Percentiles rank a stretch among this genome's conserved stretches.
phyloP scores from a whole-genome alignment of 2,888 invertebrate genomes.

The Mechanitis messenoides region DNA sequence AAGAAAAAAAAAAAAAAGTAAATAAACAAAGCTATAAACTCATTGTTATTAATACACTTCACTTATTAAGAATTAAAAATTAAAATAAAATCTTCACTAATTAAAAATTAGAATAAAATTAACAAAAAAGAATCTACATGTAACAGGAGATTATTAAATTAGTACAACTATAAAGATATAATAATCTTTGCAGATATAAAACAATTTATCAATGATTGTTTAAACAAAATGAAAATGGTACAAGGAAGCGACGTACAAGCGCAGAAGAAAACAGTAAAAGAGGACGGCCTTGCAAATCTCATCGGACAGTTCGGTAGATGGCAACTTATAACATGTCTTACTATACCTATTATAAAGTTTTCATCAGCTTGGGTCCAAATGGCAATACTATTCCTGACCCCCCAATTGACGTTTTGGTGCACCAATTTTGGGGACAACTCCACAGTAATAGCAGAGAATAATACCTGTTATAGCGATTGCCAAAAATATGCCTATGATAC shows the following conservation, averaged over 20 bases:
- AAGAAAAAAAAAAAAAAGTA: too few relatives aligned
- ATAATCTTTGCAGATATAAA: background rate
- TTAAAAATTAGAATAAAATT: too few relatives aligned
- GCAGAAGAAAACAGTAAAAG: background rate
- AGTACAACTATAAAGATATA: background rate
- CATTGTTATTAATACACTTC: too few relatives aligned
- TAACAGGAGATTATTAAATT: too few relatives aligned
- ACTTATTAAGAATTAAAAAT: too few relatives aligned
- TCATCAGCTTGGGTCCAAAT: constrained; percentile 88
- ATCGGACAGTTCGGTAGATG: constrained; percentile 78
- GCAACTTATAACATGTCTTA: constrained; percentile 80
- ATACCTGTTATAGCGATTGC: constrained; percentile 74
- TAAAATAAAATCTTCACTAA: too few relatives aligned
- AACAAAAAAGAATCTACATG: too few relatives aligned
- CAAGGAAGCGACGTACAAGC: background rate
- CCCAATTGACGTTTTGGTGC: constrained; percentile 76
- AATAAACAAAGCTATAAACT: too few relatives aligned
- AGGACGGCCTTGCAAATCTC: background rate
- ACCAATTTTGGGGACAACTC: constrained; percentile 43
- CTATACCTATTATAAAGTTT: constrained; percentile 82
- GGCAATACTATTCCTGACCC: constrained; percentile 83
- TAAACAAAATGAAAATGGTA: background rate
- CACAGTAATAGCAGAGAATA: constrained; percentile 48
- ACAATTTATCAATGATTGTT: background rate
- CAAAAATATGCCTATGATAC: constrained; percentile 76